A percentile compares a stretch with the other conserved stretches of the same genome.
phyloP scores from a whole-genome alignment of 2,797 vertebrate genomes.

The Lacerta agilis region DNA sequence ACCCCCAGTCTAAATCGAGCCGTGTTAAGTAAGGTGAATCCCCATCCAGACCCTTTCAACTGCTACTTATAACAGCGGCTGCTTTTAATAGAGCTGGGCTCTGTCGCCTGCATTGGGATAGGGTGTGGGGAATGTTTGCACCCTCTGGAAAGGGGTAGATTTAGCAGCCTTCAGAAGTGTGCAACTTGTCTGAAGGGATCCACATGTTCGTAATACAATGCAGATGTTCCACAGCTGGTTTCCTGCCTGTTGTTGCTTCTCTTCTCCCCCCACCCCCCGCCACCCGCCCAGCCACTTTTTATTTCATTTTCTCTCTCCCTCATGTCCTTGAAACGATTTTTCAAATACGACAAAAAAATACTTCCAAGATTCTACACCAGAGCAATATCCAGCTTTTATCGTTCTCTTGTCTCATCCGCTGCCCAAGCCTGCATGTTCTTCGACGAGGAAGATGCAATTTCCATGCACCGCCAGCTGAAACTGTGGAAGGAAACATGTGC shows the following conservation, averaged over 20 bases:
- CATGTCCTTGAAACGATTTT: constrained; percentile 15
- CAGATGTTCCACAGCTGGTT: constrained; percentile 43
- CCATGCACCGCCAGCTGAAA: not conserved
- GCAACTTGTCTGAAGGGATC: constrained; percentile 26
- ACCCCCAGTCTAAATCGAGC: not conserved
- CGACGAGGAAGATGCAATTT: not conserved
- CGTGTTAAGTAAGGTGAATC: constrained; percentile 16
- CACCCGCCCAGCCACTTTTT: not conserved
- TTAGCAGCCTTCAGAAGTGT: constrained; percentile 2
- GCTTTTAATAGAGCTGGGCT: not conserved
- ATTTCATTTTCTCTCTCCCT: constrained; percentile 27
- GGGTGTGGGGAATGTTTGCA: not conserved
- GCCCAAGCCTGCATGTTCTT: not conserved
- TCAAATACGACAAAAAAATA: not conserved
- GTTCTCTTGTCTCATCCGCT: constrained; percentile 1
- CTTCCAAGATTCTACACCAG: constrained; percentile 15
- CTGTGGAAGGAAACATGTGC: not conserved
- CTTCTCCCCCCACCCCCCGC: not conserved
- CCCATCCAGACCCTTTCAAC: constrained; percentile 38
- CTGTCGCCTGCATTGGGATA: not conserved
- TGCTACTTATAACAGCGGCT: constrained; percentile 43
- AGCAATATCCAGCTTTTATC: constrained; percentile 10
- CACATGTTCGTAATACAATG: constrained; percentile 2
- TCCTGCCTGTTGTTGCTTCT: constrained; percentile 28
- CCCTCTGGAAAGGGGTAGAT: not conserved